phyloP scores from a whole-genome alignment of 2,113 vertebrate genomes.

The Irena cyanogastra region DNA sequence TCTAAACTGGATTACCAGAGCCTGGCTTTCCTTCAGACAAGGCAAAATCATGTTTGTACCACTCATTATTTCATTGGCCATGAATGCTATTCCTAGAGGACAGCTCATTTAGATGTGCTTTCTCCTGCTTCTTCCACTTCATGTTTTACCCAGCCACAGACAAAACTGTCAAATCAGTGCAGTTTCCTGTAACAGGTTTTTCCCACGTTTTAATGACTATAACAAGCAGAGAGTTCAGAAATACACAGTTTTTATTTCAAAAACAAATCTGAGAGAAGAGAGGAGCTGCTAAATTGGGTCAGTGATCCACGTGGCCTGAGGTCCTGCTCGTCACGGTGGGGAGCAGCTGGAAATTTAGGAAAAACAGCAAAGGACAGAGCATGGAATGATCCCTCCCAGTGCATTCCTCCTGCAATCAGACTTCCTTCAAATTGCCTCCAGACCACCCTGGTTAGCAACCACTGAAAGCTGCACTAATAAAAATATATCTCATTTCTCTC shows the following conservation, averaged over 20 bases:
- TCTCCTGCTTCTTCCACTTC: neutral
- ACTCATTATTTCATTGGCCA: neutral
- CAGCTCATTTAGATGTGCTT: neutral
- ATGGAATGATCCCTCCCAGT: neutral
- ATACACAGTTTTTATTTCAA: slow-evolving; percentile 10
- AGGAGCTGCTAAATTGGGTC: neutral
- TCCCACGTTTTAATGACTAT: neutral
- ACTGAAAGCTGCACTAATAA: neutral
- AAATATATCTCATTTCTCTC: neutral
- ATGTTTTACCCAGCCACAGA: neutral
- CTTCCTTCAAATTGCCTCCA: neutral
- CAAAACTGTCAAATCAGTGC: neutral
- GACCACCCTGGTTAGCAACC: neutral
- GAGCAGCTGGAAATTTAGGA: neutral
- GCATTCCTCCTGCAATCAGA: neutral
- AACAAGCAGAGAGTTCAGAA: neutral
- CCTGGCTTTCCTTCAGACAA: neutral
- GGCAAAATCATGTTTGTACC: neutral
- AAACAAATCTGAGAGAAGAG: neutral
- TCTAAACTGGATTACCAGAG: neutral
- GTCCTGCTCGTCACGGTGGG: neutral
- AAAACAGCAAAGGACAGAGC: neutral
- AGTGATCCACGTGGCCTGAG: neutral
- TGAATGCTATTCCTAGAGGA: neutral
- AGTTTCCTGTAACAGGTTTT: neutral